Base-by-base conservation (phyloP, 2,888 invertebrate genomes). In the Synanthedon andrenaeformis region DNA sequence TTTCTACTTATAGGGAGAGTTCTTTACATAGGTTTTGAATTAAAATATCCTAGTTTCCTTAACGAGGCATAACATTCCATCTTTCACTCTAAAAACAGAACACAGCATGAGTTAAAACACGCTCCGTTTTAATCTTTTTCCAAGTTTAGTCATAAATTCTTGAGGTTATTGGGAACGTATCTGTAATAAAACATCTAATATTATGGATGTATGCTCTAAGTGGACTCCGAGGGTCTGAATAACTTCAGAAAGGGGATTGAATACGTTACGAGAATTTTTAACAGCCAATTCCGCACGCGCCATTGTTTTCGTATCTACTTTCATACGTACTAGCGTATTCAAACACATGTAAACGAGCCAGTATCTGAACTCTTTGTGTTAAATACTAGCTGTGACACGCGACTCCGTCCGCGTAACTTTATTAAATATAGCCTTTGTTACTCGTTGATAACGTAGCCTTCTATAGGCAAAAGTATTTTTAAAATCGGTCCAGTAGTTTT, bases 191-290 rank as follows among this genome's bases (percentile, higher is more conserved):
- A 50, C 50, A 42, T 41, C 53, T 41, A 41, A 53, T 42, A 53
- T 50, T 13, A 17, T 41, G 50, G 53, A 14, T 45, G 45, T 45
- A 14, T 45, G 45, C 45, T 45, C 45, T 53, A 53, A 41, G 45
- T 42, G 52, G 42, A 45, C 28, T 17, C 53, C 35, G 23, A 48
- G 12, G 41, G 41, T 14, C 48, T n/a, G 41, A 23, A 49, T 41
- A 53, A 53, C 53, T 49, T 41, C 48, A 14, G 41, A 14, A n/a
- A 42, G 49, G 49, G 53, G 53, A 50, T 53, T 50, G 48, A 49
- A 50, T 42, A 53, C 50, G 53, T 50, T 53, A n/a, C 53, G 49
- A 41, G 53, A 49, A 54, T 53, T 56, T 55, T 52, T 54, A 53
- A 51, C 49, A 53, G 51, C 49, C 53, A 52, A 53, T 55, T 53